phyloP scores from a whole-genome alignment of 2,797 vertebrate genomes.

The Microctenopoma stevenorrisi region DNA sequence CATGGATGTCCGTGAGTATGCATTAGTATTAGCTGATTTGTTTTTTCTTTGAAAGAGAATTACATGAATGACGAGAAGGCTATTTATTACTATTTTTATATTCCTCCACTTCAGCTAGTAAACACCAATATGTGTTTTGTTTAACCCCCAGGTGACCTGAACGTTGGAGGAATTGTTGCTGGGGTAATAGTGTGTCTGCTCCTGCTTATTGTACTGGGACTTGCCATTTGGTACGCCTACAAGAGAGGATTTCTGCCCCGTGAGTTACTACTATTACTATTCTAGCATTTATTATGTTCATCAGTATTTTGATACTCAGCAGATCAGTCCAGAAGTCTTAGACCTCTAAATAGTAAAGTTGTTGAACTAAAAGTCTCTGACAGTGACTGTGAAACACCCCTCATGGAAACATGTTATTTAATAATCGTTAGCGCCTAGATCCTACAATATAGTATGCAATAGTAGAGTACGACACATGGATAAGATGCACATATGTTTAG shows the following conservation, averaged over 20 bases:
- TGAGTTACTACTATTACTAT: conserved; percentile 76
- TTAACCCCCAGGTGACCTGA: conserved; percentile 85
- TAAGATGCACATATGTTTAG: too few species aligned
- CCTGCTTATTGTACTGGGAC: conserved; percentile 79
- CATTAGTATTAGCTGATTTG: neutral
- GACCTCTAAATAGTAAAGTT: neutral
- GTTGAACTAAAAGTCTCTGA: neutral
- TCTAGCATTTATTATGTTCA: neutral
- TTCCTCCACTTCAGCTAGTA: conserved; percentile 1
- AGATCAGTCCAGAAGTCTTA: neutral
- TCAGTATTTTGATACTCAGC: neutral
- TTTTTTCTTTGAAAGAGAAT: neutral
- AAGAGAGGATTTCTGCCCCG: conserved; percentile 90
- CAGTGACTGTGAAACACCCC: neutral
- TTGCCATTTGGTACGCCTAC: conserved; percentile 90
- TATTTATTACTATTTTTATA: neutral
- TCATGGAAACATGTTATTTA: too few species aligned
- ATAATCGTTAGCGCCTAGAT: neutral
- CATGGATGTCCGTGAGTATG: conserved; percentile 89
- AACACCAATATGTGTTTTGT: conserved; percentile 22
- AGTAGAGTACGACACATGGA: too few species aligned
- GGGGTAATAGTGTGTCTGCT: conserved; percentile 88
- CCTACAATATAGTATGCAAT: neutral
- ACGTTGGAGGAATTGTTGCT: conserved; percentile 90
- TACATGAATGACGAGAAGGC: neutral